Evolutionary conservation across 2,888 invertebrate genomes (phyloP).

Genomic region (Allygus modestus): DNA sequence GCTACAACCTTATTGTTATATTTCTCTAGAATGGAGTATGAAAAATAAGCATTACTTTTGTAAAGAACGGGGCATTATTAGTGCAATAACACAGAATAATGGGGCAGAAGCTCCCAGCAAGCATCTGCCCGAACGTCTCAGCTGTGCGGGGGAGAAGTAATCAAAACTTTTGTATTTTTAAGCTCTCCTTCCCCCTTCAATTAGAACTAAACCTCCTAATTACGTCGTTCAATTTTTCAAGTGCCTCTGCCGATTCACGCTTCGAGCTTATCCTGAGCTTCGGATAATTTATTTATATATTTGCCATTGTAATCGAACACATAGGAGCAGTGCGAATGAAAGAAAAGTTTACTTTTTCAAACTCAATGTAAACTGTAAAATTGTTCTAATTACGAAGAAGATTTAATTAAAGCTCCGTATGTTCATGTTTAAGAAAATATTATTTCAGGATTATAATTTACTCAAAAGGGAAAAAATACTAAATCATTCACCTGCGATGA

Average conservation of each 20-base stretch:
- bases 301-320: neutral
- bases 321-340: too few species aligned
- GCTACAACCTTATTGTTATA: neutral
- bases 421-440: too few species aligned
- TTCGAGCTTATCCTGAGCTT: conserved; percentile 15
- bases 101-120: neutral
- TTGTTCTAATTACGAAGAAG: too few species aligned
- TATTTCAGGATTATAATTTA: too few species aligned
- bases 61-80: neutral
- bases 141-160: conserved; percentile 32
- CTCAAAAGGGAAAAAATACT: too few species aligned
- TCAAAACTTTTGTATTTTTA: conserved; percentile 57
- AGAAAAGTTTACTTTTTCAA: too few species aligned
- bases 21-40: neutral
- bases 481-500: too few species aligned
- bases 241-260: conserved; percentile 22
- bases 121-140: neutral
- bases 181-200: conserved; percentile 21
- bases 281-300: neutral
- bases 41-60: conserved; percentile 5
- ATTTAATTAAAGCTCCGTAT: too few species aligned
- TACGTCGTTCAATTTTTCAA: conserved; percentile 37
- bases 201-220: conserved; percentile 50
- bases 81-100: conserved; percentile 37
- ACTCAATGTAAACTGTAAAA: too few species aligned